phyloP scores from a whole-genome alignment of 1,140 invertebrate species.

The Atta texana region DNA sequence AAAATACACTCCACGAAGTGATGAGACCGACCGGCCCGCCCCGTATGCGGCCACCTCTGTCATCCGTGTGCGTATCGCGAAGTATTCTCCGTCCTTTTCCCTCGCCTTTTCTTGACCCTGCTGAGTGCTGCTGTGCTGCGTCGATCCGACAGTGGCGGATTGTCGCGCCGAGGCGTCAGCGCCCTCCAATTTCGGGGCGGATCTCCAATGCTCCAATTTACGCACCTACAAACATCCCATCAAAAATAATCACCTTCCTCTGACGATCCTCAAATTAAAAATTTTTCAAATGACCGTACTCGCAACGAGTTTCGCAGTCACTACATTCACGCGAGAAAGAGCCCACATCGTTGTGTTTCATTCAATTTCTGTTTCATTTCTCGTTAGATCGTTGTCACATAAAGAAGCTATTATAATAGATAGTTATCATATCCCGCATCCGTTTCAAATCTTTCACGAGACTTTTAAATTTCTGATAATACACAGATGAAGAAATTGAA shows the following conservation, averaged over 20 bases:
- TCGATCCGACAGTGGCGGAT: constrained; percentile 42
- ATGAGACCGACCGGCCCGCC: constrained; percentile 69
- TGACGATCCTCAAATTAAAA: background rate
- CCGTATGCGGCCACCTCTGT: constrained; percentile 64
- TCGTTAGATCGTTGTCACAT: background rate
- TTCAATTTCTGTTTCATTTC: background rate
- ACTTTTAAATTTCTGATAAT: background rate
- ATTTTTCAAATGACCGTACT: background rate
- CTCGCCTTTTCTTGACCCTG: constrained; percentile 45
- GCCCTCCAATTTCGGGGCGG: background rate
- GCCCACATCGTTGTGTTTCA: background rate
- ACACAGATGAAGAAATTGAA: background rate
- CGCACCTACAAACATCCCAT: background rate
- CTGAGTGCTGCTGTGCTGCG: background rate
- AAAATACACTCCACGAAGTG: constrained; percentile 61
- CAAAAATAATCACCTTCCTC: background rate
- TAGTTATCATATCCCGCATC: no score
- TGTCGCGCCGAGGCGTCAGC: background rate
- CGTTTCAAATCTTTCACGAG: background rate
- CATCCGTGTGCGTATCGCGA: constrained; percentile 29
- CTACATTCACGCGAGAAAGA: background rate
- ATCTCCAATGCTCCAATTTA: background rate
- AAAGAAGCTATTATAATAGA: background rate
- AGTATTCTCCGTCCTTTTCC: constrained; percentile 55
- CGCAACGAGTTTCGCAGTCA: background rate